A percentile compares a stretch with the other conserved stretches of the same genome.
phyloP scores from a whole-genome alignment of 2,888 invertebrate genomes.

The Hoplodrina blanda region DNA sequence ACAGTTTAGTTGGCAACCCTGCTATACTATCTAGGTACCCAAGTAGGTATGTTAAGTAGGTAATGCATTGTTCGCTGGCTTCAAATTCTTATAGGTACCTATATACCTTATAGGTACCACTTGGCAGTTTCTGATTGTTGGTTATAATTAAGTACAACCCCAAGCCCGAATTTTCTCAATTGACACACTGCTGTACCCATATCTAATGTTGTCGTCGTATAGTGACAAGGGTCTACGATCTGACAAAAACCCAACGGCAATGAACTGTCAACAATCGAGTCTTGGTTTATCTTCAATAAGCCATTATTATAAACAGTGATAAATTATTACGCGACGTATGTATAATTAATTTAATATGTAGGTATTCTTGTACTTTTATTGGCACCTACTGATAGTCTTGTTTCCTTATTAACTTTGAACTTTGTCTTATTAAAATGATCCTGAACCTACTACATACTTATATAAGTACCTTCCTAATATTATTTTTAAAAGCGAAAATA shows the following conservation, averaged over 20 bases:
- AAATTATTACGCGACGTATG: constrained; percentile 22
- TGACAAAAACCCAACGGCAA: constrained; percentile 46
- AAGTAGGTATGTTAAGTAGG: no score
- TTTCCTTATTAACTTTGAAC: constrained; percentile 28
- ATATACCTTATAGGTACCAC: not conserved
- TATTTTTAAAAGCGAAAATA: no score
- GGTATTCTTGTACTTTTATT: not conserved
- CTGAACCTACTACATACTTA: no score
- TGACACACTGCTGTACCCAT: constrained; percentile 29
- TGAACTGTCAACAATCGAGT: constrained; percentile 49
- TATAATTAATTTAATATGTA: not conserved
- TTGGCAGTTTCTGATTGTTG: not conserved
- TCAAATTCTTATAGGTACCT: not conserved
- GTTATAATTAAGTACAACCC: not conserved
- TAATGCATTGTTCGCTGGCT: not conserved
- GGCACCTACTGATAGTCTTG: constrained; percentile 5
- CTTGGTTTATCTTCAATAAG: constrained; percentile 58
- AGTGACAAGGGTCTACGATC: constrained; percentile 31
- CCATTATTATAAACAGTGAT: constrained; percentile 37
- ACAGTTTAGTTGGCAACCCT: no score
- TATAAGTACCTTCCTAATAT: no score
- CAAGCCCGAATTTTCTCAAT: constrained; percentile 15
- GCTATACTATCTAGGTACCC: no score
- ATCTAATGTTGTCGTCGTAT: constrained; percentile 7
- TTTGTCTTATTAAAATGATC: not conserved